Conservation (phyloP, 2,797 vertebrate genomes). For the Crotalus adamanteus region DNA sequence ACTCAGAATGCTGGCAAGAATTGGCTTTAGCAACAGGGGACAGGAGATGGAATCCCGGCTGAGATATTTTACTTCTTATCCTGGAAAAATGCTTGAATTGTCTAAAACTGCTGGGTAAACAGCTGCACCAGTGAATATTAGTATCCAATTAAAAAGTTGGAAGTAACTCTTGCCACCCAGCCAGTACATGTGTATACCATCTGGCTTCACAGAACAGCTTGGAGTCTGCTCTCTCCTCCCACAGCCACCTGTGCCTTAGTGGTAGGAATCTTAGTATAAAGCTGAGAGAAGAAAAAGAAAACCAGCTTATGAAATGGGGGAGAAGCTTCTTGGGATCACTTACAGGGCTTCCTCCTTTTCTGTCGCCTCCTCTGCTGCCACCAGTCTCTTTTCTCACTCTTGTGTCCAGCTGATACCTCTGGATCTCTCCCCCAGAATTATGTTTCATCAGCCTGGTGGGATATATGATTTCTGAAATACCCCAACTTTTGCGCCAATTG, state of each 20-base stretch:
- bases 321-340: constrained; percentile 22
- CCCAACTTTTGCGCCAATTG: constrained; percentile 54
- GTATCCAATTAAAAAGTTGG: background rate
- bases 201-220: constrained; percentile 14
- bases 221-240: background rate
- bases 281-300: background rate
- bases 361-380: constrained; percentile 49
- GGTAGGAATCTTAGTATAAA: background rate
- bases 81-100: background rate
- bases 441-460: constrained; percentile 83
- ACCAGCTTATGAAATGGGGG: background rate
- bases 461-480: constrained; percentile 76
- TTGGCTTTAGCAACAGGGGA: background rate
- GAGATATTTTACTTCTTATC: too few relatives aligned
- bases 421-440: constrained; percentile 81
- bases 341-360: constrained; percentile 60
- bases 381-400: constrained; percentile 78
- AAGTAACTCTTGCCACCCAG: background rate
- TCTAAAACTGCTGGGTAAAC: background rate
- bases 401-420: constrained; percentile 81
- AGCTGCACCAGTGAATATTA: constrained; percentile 25
- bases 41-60: background rate
- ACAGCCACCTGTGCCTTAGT: background rate
- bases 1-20: background rate
- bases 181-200: background rate